Evolutionary conservation across 2,797 vertebrate genomes (phyloP).

Genomic region (Petrocephalus schoutedeni): DNA sequence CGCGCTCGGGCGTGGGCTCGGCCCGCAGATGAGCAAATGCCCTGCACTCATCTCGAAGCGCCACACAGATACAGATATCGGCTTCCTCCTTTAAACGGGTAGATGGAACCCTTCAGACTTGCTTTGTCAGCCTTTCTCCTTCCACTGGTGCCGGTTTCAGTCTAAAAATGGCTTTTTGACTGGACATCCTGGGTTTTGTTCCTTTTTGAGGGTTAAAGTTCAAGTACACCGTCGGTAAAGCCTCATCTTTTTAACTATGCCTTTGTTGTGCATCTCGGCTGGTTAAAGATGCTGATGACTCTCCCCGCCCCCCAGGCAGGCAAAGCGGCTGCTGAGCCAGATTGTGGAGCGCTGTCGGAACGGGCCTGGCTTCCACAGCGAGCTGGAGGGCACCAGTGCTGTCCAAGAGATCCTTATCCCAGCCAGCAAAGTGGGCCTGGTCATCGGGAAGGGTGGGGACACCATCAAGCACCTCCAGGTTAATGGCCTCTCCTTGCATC

Average conservation of each 20-base stretch:
- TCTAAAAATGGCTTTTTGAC: neutral
- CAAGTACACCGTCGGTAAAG: neutral
- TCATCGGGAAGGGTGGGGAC: slow-evolving; percentile 97
- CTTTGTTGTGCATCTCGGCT: neutral
- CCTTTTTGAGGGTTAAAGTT: neutral
- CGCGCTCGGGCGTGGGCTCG: neutral
- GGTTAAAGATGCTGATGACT: neutral
- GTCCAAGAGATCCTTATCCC: slow-evolving; percentile 95
- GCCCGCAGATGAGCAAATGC: neutral
- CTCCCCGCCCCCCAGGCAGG: slow-evolving; percentile 67
- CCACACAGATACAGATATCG: neutral
- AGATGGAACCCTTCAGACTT: neutral
- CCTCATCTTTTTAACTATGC: neutral
- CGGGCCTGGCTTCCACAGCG: slow-evolving; percentile 88
- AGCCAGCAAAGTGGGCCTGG: slow-evolving; percentile 94
- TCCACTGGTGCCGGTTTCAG: neutral
- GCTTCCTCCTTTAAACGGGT: neutral
- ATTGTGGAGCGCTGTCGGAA: slow-evolving; percentile 98
- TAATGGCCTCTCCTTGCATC: neutral
- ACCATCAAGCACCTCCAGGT: slow-evolving; percentile 98
- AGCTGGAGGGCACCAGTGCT: slow-evolving; percentile 83
- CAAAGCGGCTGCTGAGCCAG: slow-evolving; percentile 89
- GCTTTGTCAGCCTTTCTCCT: neutral
- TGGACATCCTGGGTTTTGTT: neutral
- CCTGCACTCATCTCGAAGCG: neutral